These are phyloP conservation scores for Ophion costatus DNA, from an alignment of 2,888 invertebrate genomes.

Conservation along the genomic window DNA sequence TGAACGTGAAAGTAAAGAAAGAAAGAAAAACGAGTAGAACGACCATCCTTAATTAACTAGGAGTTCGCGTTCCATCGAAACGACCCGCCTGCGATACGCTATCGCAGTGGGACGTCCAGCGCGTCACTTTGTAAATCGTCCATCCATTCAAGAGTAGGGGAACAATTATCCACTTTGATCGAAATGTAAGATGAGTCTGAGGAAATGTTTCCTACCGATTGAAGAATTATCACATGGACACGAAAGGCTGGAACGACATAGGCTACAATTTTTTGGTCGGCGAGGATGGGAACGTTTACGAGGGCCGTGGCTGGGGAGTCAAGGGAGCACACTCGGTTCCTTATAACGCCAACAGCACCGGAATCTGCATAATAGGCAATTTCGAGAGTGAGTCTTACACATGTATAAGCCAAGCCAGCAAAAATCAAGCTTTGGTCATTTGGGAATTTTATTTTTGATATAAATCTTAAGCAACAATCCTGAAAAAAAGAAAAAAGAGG, in stretches of 20 bases:
- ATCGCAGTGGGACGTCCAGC: too few species aligned
- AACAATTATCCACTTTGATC: neutral
- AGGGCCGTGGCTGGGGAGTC: conserved; percentile 79
- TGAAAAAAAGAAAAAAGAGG: too few species aligned
- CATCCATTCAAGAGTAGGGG: neutral
- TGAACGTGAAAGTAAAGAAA: neutral
- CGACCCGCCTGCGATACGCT: neutral
- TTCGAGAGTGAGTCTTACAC: conserved; percentile 84
- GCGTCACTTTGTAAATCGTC: neutral
- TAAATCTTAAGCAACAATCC: too few species aligned
- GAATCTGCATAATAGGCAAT: conserved; percentile 90
- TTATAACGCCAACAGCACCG: conserved; percentile 88
- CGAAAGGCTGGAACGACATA: conserved; percentile 76
- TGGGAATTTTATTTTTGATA: too few species aligned
- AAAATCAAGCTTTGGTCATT: too few species aligned
- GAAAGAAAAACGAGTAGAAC: neutral
- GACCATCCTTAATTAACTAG: neutral
- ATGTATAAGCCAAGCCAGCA: too few species aligned
- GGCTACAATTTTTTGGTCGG: conserved; percentile 80
- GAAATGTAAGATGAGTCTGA: neutral
- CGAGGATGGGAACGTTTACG: conserved; percentile 79
- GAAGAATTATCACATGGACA: conserved; percentile 77
- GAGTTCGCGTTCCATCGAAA: conserved; percentile 7
- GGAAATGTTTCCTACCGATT: conserved; percentile 13
- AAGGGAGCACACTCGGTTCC: conserved; percentile 77